A percentile compares a stretch with the other conserved stretches of the same genome.
Evolutionary conservation across 2,113 vertebrate genomes (phyloP).

Genomic region (Dolichallabes microphthalmus): DNA sequence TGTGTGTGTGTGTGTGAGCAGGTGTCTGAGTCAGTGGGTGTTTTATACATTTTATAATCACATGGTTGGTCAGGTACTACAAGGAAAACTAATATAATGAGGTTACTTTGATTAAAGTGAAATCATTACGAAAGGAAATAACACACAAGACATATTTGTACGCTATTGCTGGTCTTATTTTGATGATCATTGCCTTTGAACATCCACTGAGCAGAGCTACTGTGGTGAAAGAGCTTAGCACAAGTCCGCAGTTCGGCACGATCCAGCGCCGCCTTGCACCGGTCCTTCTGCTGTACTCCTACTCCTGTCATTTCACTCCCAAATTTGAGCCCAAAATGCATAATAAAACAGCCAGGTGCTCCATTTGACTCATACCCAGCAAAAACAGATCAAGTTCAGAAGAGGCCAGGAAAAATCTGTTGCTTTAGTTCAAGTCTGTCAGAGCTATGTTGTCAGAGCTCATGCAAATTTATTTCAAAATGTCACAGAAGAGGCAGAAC

Average conservation of each 20-base stretch:
- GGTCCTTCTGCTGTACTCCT: constrained; percentile 8
- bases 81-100: not conserved
- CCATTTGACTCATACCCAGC: not conserved
- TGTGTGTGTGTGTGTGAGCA: constrained; percentile 59
- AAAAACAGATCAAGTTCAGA: not conserved
- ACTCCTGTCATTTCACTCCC: not conserved
- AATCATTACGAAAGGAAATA: not conserved
- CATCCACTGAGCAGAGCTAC: not conserved
- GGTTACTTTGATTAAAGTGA: not conserved
- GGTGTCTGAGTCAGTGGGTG: constrained; percentile 16
- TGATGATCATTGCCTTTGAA: not conserved
- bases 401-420: constrained; percentile 1
- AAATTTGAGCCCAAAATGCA: not conserved
- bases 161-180: not conserved
- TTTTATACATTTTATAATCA: constrained; percentile 1
- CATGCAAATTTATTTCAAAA: not conserved
- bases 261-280: not conserved
- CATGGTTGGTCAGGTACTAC: constrained; percentile 7
- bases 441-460: not conserved
- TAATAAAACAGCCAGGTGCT: constrained; percentile 7
- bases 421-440: not conserved
- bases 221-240: too few species aligned
- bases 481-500: not conserved
- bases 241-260: not conserved
- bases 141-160: not conserved